Percentiles rank a stretch among this genome's conserved stretches.
Conservation (phyloP, 2,888 invertebrate genomes). For the Athripsodes cinereus region DNA sequence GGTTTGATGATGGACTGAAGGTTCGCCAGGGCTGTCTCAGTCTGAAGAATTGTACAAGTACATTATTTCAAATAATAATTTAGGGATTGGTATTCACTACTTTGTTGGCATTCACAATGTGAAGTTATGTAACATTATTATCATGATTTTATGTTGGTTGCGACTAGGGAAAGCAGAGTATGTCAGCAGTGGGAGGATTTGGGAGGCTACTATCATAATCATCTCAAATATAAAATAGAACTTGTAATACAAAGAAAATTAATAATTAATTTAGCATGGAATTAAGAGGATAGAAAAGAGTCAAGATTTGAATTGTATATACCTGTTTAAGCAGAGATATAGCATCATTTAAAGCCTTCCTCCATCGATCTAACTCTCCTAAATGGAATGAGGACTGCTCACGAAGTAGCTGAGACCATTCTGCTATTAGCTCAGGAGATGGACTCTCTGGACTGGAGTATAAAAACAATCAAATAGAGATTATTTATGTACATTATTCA, state of each 20-base stretch:
- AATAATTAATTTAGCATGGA: background rate
- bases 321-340: constrained; percentile 70
- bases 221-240: too few relatives aligned
- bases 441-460: constrained; percentile 24
- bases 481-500: too few relatives aligned
- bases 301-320: too few relatives aligned
- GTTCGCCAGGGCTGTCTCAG: constrained; percentile 70
- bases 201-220: too few relatives aligned
- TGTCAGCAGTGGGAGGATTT: too few relatives aligned
- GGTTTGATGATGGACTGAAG: constrained; percentile 57
- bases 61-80: too few relatives aligned
- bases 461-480: too few relatives aligned
- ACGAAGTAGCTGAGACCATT: constrained; percentile 74
- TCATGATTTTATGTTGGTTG: too few relatives aligned
- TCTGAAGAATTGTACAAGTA: constrained; percentile 57
- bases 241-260: too few relatives aligned
- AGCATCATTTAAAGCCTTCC: constrained; percentile 65
- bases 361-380: constrained; percentile 78
- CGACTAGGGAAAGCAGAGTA: constrained; percentile 1
- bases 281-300: background rate
- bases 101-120: too few relatives aligned
- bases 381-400: constrained; percentile 77
- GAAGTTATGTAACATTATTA: too few relatives aligned
- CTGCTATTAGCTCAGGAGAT: constrained; percentile 68
- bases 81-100: too few relatives aligned